phyloP scores from a whole-genome alignment of 2,797 vertebrate species.

The Microctenopoma lineatum region DNA sequence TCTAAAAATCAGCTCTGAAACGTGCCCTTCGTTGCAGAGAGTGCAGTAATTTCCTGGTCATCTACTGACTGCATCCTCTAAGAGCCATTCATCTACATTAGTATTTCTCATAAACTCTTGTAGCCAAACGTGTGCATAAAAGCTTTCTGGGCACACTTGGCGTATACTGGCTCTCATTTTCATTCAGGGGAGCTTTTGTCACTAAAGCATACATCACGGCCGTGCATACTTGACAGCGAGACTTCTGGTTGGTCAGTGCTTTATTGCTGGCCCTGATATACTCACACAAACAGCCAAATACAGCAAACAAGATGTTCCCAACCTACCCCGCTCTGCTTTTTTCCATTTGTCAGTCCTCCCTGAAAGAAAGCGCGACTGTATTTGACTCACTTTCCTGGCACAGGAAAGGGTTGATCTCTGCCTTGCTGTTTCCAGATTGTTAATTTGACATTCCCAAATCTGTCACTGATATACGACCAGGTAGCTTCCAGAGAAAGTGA shows the following conservation, averaged over 20 bases:
- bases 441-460: slow-evolving; percentile 41
- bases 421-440: slow-evolving; percentile 20
- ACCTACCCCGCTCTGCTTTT: slow-evolving; percentile 21
- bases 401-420: slow-evolving; percentile 21
- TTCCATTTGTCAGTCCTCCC: slow-evolving; percentile 18
- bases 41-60: slow-evolving; percentile 22
- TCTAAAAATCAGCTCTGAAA: slow-evolving; percentile 6
- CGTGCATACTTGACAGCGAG: slow-evolving; percentile 29
- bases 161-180: slow-evolving; percentile 47
- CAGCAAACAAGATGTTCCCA: slow-evolving; percentile 40
- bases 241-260: slow-evolving; percentile 47
- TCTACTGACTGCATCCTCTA: slow-evolving; percentile 16
- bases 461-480: slow-evolving; percentile 34
- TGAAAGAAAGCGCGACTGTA: slow-evolving; percentile 18
- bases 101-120: slow-evolving; percentile 41
- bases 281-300: slow-evolving; percentile 26
- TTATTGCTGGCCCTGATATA: slow-evolving; percentile 53
- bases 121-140: slow-evolving; percentile 53
- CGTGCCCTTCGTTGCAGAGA: neutral
- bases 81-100: slow-evolving; percentile 52
- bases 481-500: slow-evolving; percentile 19
- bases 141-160: slow-evolving; percentile 50
- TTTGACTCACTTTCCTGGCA: slow-evolving; percentile 32
- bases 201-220: slow-evolving; percentile 51
- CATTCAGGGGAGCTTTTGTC: slow-evolving; percentile 56